Percentiles rank a stretch among this genome's conserved stretches.
phyloP scores from a whole-genome alignment of 2,797 vertebrate species.

The Knipowitschia caucasica region DNA sequence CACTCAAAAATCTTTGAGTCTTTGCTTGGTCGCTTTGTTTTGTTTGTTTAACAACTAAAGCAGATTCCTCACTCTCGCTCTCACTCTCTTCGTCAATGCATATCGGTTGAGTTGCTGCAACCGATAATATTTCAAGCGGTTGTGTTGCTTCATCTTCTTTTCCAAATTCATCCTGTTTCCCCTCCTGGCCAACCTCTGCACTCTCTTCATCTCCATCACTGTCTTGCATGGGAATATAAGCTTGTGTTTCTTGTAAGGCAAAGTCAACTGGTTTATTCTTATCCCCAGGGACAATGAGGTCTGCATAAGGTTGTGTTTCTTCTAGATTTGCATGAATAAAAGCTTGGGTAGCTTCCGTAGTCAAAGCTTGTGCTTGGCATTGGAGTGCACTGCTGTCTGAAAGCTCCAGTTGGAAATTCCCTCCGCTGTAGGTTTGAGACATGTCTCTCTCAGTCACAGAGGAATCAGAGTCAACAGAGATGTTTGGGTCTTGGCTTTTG shows the following conservation, averaged over 20 bases:
- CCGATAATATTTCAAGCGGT: slow-evolving; percentile 10
- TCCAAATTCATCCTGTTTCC: neutral
- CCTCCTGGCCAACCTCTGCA: slow-evolving; percentile 27
- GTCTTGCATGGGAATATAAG: slow-evolving; percentile 37
- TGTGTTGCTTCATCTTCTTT: slow-evolving; percentile 4
- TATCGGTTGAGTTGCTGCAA: slow-evolving; percentile 27
- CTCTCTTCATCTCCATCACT: slow-evolving; percentile 33
- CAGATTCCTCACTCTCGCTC: slow-evolving; percentile 7
- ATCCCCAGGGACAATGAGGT: slow-evolving; percentile 6
- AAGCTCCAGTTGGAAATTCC: slow-evolving; percentile 49
- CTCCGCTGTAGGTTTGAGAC: slow-evolving; percentile 24
- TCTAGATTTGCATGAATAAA: slow-evolving; percentile 40
- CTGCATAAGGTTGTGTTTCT: slow-evolving; percentile 46
- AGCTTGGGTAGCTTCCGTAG: slow-evolving; percentile 55
- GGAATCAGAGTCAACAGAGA: slow-evolving; percentile 18
- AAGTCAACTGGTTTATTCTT: slow-evolving; percentile 38
- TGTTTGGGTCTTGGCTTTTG: slow-evolving; percentile 11
- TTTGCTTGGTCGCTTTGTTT: neutral
- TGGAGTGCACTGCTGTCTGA: slow-evolving; percentile 55
- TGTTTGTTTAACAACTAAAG: neutral
- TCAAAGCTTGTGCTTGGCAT: slow-evolving; percentile 18
- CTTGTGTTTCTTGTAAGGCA: slow-evolving; percentile 65
- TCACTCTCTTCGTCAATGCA: slow-evolving; percentile 25
- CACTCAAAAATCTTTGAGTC: neutral
- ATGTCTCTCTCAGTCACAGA: slow-evolving; percentile 25